A percentile compares a stretch with the other conserved stretches of the same genome.
phyloP scores from a whole-genome alignment of 2,113 vertebrate species.

The Leptodactylus fuscus region DNA sequence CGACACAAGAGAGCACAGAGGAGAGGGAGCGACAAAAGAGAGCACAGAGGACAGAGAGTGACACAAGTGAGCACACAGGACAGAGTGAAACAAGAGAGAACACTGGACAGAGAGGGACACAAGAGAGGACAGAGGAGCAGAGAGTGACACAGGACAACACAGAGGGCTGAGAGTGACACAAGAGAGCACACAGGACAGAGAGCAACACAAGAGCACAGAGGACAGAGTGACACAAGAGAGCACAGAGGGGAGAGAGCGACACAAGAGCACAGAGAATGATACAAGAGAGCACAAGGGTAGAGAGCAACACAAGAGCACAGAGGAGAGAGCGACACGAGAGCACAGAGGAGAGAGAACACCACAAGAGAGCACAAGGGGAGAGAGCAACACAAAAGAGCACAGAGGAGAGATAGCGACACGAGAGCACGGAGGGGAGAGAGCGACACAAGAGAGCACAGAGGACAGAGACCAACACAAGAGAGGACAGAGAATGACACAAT shows the following conservation, averaged over 20 bases:
- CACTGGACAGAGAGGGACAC: too few species aligned
- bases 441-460: not conserved
- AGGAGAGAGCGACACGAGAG: not conserved
- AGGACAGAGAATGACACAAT: not conserved
- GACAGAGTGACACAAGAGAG: not conserved
- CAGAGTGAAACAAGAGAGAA: not conserved
- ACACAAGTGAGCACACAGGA: not conserved
- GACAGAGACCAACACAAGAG: not conserved
- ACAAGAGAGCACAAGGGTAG: not conserved
- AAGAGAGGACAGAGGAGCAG: too few species aligned
- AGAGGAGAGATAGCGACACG: not conserved
- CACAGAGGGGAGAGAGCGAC: not conserved
- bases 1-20: too few species aligned
- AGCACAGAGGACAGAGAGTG: too few species aligned
- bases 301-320: not conserved
- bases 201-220: not conserved
- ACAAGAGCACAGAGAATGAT: too few species aligned
- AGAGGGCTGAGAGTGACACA: not conserved
- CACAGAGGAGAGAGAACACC: not conserved
- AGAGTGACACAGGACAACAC: too few species aligned
- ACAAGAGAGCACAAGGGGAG: not conserved
- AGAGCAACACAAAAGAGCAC: not conserved
- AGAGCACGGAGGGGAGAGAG: not conserved
- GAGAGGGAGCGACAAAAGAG: too few species aligned
- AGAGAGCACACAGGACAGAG: not conserved